These are phyloP conservation scores for Camponotus floridanus DNA, from an alignment of 1,140 invertebrate species.

Conservation along the genomic window DNA sequence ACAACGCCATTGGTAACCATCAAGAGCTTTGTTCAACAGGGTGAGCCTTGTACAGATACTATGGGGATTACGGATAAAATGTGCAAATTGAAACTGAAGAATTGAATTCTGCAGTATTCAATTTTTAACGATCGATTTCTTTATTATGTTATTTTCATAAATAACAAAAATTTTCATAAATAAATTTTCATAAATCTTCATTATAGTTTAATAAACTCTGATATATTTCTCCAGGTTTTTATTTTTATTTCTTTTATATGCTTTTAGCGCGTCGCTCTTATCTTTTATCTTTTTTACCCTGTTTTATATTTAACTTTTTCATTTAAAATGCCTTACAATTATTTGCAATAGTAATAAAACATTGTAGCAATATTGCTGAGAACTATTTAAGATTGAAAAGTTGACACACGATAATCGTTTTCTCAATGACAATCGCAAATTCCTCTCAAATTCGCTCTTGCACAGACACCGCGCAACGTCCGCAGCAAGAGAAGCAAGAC, in stretches of 20 bases:
- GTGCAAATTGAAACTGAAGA: background rate
- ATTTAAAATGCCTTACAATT: background rate
- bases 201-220: background rate
- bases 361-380: background rate
- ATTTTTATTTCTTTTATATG: background rate
- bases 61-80: background rate
- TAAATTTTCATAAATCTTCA: no score
- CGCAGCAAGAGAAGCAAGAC: conserved; percentile 29
- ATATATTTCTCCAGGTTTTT: background rate
- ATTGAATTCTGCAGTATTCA: background rate
- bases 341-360: background rate
- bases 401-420: background rate
- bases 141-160: background rate
- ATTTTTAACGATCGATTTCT: background rate
- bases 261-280: background rate
- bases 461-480: conserved; percentile 29
- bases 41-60: conserved; percentile 56
- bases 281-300: background rate
- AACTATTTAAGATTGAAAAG: background rate
- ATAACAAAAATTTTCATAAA: no score
- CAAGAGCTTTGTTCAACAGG: conserved; percentile 63
- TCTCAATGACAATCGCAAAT: background rate
- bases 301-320: background rate
- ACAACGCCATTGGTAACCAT: conserved; percentile 81
- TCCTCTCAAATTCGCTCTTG: conserved; percentile 18